Base-by-base conservation (phyloP, 2,888 invertebrate genomes). In the Oscheius sp. region DNA sequence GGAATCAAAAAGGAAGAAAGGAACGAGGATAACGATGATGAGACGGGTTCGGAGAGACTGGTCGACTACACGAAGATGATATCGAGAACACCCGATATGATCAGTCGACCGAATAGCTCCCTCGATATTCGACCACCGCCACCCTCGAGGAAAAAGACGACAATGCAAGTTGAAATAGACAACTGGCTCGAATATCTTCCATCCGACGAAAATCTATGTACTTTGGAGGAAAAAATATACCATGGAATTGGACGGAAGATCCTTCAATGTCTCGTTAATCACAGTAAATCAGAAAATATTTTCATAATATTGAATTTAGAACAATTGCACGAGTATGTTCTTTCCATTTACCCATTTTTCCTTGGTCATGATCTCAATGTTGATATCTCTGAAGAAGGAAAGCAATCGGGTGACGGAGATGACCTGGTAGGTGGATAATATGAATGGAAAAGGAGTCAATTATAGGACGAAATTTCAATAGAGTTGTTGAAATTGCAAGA, bases 401-500 rank as follows among this genome's bases (percentile, higher is more conserved):
- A 51, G 28, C 22, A 50, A 5, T n/a, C 30, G 2, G 26, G 20
- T 9, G 64, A 64, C 2, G 36, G n/a, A 1, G 51, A 51, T 9
- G 62, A 62, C 12, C 38, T 64, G 36, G 64, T 64, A 32, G 9
- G 64, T 26, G 12, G 54, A 6, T 38, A 22, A 20, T 22, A 1
- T 33, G 1, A 32, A 28, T 8, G 30, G 12, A 17, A 47, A 6
- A 32, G 14, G n/a, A 20, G 17, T 47, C 30, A 22, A 9, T 28
- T 45, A 6, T 14, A 68, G 71, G 72, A 72, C 44, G 76, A 76
- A 30, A 41, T 76, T 8, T 74, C 76, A 0, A 66, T 63, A 24
- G 72, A 76, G 24, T 63, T 76, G 22, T 54, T 67, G 12, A 54
- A 32, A 14, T 56, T 64, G 12, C 76, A 76, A 24, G 30, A 72